A percentile compares a stretch with the other conserved stretches of the same genome.
phyloP scores from a whole-genome alignment of 2,797 vertebrate species.

The Smutsia temminckii region DNA sequence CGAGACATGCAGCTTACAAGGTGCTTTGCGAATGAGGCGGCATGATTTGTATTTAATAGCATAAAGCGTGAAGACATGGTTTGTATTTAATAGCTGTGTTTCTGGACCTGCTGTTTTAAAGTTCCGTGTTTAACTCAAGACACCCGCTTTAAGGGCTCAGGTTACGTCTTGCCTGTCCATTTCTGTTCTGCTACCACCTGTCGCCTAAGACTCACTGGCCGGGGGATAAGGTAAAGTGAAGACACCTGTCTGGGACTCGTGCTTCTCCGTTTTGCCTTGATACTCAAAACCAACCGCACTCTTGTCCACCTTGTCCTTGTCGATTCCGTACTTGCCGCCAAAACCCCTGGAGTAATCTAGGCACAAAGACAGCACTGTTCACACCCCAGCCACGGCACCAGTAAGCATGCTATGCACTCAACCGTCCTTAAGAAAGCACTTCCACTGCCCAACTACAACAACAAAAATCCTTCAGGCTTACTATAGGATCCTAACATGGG shows the following conservation, averaged over 20 bases:
- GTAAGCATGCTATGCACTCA: accelerated
- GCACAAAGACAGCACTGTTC: slow-evolving; percentile 49
- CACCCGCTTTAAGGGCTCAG: accelerated
- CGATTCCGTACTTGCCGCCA: slow-evolving; percentile 88
- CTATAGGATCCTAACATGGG: accelerated
- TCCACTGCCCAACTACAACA: accelerated
- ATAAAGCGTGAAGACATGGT: accelerated
- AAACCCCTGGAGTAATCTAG: slow-evolving; percentile 88
- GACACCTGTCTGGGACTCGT: slow-evolving; percentile 91
- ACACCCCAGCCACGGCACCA: accelerated
- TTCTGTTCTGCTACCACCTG: background rate
- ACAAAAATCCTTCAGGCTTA: accelerated
- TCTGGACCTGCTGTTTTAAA: accelerated
- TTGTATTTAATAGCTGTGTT: background rate
- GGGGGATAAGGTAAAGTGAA: accelerated
- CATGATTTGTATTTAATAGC: background rate
- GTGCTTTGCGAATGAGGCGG: too few species aligned
- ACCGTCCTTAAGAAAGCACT: too few species aligned
- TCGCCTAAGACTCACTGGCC: too few species aligned
- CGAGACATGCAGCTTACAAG: background rate
- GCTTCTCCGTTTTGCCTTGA: slow-evolving; percentile 94
- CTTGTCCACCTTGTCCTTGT: slow-evolving; percentile 96
- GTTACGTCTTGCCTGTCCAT: accelerated
- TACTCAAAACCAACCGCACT: slow-evolving; percentile 96
- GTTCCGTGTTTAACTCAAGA: accelerated